Conservation (phyloP, 2,888 invertebrate genomes). For the Callyntrura guangdongensis region DNA sequence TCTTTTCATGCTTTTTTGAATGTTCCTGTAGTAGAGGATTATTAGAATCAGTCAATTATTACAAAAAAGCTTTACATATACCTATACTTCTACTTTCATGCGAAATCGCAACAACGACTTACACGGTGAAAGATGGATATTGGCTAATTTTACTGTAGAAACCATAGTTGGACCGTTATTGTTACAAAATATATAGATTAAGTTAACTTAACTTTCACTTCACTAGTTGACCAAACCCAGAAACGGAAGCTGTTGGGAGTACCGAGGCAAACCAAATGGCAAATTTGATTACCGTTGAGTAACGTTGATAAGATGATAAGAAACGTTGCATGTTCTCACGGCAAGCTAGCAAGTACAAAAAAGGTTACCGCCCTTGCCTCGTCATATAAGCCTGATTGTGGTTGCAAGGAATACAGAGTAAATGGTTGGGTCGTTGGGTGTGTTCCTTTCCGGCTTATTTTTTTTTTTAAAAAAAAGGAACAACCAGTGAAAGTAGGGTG, state of each 20-base stretch:
- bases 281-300: conserved; percentile 17
- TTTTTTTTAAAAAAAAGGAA: too few species aligned
- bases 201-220: background rate
- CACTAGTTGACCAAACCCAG: background rate
- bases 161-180: background rate
- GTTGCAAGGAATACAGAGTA: conserved; percentile 48
- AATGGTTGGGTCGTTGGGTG: conserved; percentile 66
- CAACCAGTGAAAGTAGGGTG: background rate
- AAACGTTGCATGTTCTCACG: background rate
- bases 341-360: background rate
- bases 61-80: background rate
- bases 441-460: conserved; percentile 63
- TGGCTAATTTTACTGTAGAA: background rate
- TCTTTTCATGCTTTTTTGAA: conserved; percentile 47
- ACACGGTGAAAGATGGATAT: too few species aligned
- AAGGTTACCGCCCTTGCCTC: conserved; percentile 64
- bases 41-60: conserved; percentile 41
- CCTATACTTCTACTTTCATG: too few species aligned
- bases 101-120: too few species aligned
- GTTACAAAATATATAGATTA: conserved; percentile 15
- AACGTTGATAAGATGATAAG: background rate
- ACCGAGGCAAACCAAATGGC: background rate
- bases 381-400: background rate
- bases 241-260: conserved; percentile 2
- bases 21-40: too few species aligned